Base-by-base conservation (phyloP, 2,797 vertebrate genomes). In the Hippocampus kuda region DNA sequence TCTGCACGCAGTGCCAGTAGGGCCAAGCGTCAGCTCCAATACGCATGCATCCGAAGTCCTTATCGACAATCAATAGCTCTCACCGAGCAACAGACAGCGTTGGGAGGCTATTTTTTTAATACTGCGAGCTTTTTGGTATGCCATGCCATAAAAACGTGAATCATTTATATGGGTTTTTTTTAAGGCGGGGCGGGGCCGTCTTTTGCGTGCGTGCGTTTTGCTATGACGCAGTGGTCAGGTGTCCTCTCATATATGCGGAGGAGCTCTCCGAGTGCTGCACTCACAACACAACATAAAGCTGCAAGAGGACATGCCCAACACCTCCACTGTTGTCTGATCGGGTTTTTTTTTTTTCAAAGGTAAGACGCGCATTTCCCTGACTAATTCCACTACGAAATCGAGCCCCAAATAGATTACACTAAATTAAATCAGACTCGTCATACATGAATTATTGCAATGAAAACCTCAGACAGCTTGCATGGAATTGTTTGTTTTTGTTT, bases 261-360 rank as follows among this genome's bases (percentile, higher is more conserved):
- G 89, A 90, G 90, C 90, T 90, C 88, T 91, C 90, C 89, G 72
- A 86, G 88, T 90, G 87, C 91, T 92, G 90, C 90, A 92, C 87
- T 78, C 88, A 84, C 82, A 86, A 27, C 41, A 18, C 42, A 5
- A 46, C 42, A 46, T 81, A 79, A 76, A 74, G 70, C 71, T 83
- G 83, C 79, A 65, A 64, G 78, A 83, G 86, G 89, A 88, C 84
- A 91, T 90, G 88, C 84, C 77, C 79, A 68, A 85, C 82, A 86
- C 79, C 78, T 81, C 81, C 75, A 71, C 81, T 81, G 81, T 83
- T 84, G 77, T 84, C 86, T 90, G 86, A 91, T 85, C 86, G 88
- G 34, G 6, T 1, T 38, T 7, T 38, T 38, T 38, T 78, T 54
- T 68, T 81, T 81, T 65, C 83, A 84, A 91, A 90, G 90, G 91